phyloP scores from a whole-genome alignment of 2,888 invertebrate species.

The Caenorhabditis imperialis region DNA sequence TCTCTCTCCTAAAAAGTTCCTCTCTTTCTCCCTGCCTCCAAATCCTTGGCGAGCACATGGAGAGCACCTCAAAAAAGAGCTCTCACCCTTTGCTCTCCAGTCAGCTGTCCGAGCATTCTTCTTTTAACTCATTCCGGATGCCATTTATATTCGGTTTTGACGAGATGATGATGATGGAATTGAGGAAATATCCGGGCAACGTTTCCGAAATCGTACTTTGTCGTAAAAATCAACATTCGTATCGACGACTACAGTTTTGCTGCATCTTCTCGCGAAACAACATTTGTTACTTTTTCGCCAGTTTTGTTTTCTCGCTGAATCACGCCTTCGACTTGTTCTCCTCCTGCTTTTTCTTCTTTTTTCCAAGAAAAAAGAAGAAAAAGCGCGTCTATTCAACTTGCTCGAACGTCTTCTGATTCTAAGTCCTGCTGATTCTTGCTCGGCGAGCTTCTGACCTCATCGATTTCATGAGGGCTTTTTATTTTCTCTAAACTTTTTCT shows the following conservation, averaged over 20 bases:
- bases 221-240: no score
- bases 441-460: no score
- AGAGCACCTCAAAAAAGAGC: slow-evolving; percentile 17
- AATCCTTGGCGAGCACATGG: slow-evolving; percentile 18
- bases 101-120: slow-evolving; percentile 16
- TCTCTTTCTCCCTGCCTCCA: not conserved
- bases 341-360: not conserved
- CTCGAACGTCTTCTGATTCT: not conserved
- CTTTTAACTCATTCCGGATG: slow-evolving; percentile 10
- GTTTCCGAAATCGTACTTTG: no score
- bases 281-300: slow-evolving; percentile 10
- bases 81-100: slow-evolving; percentile 3
- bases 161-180: no score
- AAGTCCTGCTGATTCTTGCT: not conserved
- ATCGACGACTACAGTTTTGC: slow-evolving; percentile 28
- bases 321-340: slow-evolving; percentile 12
- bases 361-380: no score
- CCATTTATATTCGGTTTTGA: no score
- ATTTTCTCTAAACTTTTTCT: no score
- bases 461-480: no score
- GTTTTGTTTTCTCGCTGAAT: slow-evolving; percentile 7
- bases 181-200: no score
- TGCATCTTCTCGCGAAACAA: slow-evolving; percentile 17
- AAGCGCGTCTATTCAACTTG: slow-evolving; percentile 17
- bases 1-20: no score